Conservation (phyloP, 2,113 vertebrate species). For the Glaucidium brasilianum region DNA sequence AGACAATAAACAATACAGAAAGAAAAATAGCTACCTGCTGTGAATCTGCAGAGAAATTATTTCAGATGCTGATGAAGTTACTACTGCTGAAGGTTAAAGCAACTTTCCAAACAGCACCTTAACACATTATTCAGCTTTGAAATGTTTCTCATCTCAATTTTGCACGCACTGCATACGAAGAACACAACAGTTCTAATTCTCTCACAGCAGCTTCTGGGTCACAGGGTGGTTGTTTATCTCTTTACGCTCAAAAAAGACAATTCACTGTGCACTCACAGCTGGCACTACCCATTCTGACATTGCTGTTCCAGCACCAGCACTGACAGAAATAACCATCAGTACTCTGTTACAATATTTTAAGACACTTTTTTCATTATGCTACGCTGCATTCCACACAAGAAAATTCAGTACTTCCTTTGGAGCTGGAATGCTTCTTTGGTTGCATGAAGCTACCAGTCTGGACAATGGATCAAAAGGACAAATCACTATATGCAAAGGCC, state of each 20-base stretch:
- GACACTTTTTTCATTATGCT: background rate
- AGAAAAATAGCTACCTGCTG: background rate
- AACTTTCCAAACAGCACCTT: background rate
- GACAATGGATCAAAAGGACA: background rate
- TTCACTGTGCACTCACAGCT: background rate
- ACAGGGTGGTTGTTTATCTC: background rate
- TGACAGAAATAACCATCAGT: background rate
- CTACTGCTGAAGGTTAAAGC: background rate
- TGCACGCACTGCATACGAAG: background rate
- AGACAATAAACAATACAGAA: background rate
- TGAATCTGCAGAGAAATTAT: background rate
- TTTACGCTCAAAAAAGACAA: background rate
- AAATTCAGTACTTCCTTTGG: background rate
- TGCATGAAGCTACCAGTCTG: background rate
- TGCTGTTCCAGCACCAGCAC: background rate
- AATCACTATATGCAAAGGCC: background rate
- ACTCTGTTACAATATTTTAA: background rate
- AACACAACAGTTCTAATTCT: background rate
- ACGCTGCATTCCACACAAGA: background rate
- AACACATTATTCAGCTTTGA: background rate
- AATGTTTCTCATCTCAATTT: background rate
- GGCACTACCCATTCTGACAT: background rate
- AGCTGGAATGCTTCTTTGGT: background rate
- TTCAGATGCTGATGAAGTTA: background rate
- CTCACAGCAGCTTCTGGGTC: background rate